A percentile compares a stretch with the other conserved stretches of the same genome.
Conservation (phyloP, 2,797 vertebrate species). For the Paramormyrops hopkinsi region DNA sequence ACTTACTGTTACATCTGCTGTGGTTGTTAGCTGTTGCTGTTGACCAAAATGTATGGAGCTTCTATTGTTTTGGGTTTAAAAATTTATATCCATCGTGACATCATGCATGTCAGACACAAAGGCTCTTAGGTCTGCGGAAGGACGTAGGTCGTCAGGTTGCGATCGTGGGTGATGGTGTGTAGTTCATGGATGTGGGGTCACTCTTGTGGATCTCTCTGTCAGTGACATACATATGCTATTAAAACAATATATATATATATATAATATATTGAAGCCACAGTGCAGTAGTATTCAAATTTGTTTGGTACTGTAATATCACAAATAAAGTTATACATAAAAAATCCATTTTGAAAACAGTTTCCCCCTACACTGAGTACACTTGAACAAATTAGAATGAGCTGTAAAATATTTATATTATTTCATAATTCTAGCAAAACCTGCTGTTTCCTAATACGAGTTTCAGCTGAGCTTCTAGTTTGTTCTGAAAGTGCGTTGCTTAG, state of each 20-base stretch:
- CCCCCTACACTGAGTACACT: background rate
- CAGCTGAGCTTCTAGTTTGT: background rate
- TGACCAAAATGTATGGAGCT: background rate
- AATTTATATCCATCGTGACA: background rate
- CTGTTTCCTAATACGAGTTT: background rate
- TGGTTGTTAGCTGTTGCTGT: background rate
- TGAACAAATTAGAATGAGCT: background rate
- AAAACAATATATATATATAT: background rate
- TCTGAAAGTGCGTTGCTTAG: background rate
- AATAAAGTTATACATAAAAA: background rate
- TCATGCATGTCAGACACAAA: background rate
- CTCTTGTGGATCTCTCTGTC: background rate
- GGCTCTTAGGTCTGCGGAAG: background rate
- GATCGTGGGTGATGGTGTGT: background rate
- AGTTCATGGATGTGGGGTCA: background rate
- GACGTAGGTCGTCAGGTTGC: background rate
- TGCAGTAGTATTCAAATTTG: background rate
- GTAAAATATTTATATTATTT: slow-evolving; percentile 1
- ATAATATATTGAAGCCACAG: background rate
- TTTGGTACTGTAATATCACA: background rate
- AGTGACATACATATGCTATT: background rate
- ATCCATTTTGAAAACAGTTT: background rate
- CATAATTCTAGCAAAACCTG: background rate
- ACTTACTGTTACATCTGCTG: background rate
- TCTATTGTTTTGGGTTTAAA: background rate